Evolutionary conservation across 2,888 invertebrate genomes (phyloP), one percentile per base, ranked within the genome.

Genomic region (Matsumyia berberina): DNA sequence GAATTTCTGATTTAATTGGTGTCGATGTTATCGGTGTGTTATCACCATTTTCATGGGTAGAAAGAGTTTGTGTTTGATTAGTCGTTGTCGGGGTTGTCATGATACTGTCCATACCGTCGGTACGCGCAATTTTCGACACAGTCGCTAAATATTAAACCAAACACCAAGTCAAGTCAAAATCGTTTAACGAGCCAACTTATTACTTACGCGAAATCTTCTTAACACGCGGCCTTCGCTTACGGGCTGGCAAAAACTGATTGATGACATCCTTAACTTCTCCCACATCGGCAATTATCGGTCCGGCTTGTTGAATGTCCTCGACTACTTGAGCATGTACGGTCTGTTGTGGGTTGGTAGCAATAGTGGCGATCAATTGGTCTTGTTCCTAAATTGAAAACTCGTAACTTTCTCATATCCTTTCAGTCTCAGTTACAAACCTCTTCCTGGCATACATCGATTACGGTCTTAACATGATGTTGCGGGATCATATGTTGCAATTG

Each of bases 191-290:
- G 7, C 0, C 3, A 29, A 5, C 29, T 12, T 8, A 4, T 5
- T 17, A 89, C 90, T 89, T 89, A 90, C 91, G 90, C 86, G 90
- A 90, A 89, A 90, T 90, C 88, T 92, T 92, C 87, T 93, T 93
- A 82, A 93, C 92, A 86, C 93, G 92, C 79, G 93, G 93, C 89
- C 93, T 93, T 67, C 93, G 92, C 86, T 93, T 92, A 35, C 93
- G 92, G 57, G 93, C 91, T 33, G 93, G 93, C 74, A 93, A 91
- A 87, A 92, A 93, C 66, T 93, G 92, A 87, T 93, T 93, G 66
- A 93, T 92, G 19, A 90, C 91, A 88, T 91, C 91, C 76, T 87
- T 92, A 87, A 88, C 88, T 44, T 92, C 92, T 73, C 92, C 90
- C 7, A 89, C 88, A 73, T 91, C 90, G 80, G 90, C 87, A 87